Evolutionary conservation across 2,888 invertebrate genomes (phyloP).

Genomic region (Fragum whitleyi): DNA sequence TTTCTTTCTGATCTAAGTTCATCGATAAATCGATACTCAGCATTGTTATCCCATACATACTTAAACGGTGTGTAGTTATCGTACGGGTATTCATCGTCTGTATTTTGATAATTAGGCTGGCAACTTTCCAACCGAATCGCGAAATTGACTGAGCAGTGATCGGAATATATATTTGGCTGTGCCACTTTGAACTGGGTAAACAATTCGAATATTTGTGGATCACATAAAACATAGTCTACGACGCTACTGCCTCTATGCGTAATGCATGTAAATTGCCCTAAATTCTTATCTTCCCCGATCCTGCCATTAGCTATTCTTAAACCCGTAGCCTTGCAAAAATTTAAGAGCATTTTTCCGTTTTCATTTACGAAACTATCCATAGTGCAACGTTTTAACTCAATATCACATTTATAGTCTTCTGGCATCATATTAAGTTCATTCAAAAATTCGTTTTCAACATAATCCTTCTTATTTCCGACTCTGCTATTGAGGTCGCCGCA

Average conservation of each 20-base stretch:
- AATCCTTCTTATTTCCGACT: background rate
- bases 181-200: too few relatives aligned
- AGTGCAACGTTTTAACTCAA: background rate
- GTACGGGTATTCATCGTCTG: background rate
- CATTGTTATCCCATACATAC: too few relatives aligned
- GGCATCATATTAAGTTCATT: background rate
- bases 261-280: background rate
- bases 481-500: background rate
- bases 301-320: background rate
- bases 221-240: too few relatives aligned
- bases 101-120: background rate
- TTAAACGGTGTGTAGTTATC: too few relatives aligned
- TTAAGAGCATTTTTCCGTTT: background rate
- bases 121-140: too few relatives aligned
- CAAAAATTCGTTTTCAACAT: background rate
- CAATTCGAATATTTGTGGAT: too few relatives aligned
- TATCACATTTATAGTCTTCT: background rate
- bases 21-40: too few relatives aligned
- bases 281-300: background rate
- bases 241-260: too few relatives aligned
- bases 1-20: too few relatives aligned
- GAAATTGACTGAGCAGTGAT: too few relatives aligned
- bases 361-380: background rate
- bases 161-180: too few relatives aligned
- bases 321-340: background rate